Conservation (phyloP, 1,140 invertebrate species). For the Potamilus streckersoni region DNA sequence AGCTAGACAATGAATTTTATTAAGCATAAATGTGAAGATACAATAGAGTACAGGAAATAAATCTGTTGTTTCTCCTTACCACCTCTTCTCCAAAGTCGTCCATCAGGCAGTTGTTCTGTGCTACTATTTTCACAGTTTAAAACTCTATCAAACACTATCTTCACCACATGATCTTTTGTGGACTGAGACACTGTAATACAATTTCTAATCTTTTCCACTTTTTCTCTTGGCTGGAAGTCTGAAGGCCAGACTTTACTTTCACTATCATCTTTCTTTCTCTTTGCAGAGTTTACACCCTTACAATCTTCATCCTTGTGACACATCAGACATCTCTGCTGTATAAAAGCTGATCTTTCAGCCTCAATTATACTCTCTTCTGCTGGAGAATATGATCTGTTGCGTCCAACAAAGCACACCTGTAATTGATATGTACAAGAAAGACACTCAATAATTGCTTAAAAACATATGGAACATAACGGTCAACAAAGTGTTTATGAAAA, state of each 20-base stretch:
- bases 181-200: conserved; percentile 84
- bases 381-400: conserved; percentile 67
- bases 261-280: background rate
- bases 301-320: background rate
- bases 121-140: conserved; percentile 67
- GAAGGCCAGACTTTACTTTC: conserved; percentile 64
- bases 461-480: too few species aligned
- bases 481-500: too few species aligned
- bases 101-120: conserved; percentile 61
- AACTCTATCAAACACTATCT: conserved; percentile 72
- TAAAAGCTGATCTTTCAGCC: conserved; percentile 41
- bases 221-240: conserved; percentile 76
- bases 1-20: background rate
- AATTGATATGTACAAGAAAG: conserved; percentile 8
- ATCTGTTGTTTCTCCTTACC: conserved; percentile 54
- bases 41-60: background rate
- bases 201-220: conserved; percentile 81
- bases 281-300: too few species aligned
- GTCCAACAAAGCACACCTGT: conserved; percentile 81
- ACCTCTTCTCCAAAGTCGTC: conserved; percentile 76
- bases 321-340: conserved; percentile 35
- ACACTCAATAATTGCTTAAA: background rate
- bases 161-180: conserved; percentile 76
- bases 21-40: background rate
- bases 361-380: conserved; percentile 45